Evolutionary conservation across 1,140 invertebrate genomes (phyloP), one percentile per base, ranked within the genome.

Genomic region (Orius laevigatus): DNA sequence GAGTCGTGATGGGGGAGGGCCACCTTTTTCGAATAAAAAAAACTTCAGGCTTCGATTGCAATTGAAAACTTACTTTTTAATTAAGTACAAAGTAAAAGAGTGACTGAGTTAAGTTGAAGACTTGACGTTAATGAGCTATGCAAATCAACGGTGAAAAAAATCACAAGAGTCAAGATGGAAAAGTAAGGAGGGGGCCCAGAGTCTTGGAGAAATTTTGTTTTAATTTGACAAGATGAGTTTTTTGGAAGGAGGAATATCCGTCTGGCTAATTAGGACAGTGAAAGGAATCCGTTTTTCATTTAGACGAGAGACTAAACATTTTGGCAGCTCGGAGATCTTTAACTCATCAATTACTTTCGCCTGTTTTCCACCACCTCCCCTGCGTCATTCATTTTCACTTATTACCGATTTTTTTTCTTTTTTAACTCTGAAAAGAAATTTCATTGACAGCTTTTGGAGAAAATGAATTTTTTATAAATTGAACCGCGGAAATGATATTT

Each of bases 151-250:
- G 31, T 25, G 12, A 20, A 38, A 46, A 46, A 46, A 18, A 14
- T 14, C 14, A 5, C 8, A 18, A 34, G 31, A 20, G 38, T 5
- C n/a, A 40, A 43, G 41, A 43, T 19, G 31, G 14, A 40, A 6
- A 14, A 15, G 38, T 40, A 15, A 14, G 10, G 38, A 14, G 38
- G 14, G 16, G 38, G 38, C 39, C 5, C 6, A 18, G 14, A 12
- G 41, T 5, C 10, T 19, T 19, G 5, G 18, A 34, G 25, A 36
- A 36, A 12, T 46, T 50, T 50, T 45, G 31, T 36, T 50, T 50
- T 50, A 50, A 50, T 50, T 50, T 50, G 49, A 50, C 49, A 50
- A 45, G 49, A 50, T 46, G 49, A 50, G 49, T 50, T 46, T 50
- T 50, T 45, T 45, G 42, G 41, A 43, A 16, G 10, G n/a, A 14